Conservation (phyloP, 2,888 invertebrate genomes). For the Platycnemis pennipes region DNA sequence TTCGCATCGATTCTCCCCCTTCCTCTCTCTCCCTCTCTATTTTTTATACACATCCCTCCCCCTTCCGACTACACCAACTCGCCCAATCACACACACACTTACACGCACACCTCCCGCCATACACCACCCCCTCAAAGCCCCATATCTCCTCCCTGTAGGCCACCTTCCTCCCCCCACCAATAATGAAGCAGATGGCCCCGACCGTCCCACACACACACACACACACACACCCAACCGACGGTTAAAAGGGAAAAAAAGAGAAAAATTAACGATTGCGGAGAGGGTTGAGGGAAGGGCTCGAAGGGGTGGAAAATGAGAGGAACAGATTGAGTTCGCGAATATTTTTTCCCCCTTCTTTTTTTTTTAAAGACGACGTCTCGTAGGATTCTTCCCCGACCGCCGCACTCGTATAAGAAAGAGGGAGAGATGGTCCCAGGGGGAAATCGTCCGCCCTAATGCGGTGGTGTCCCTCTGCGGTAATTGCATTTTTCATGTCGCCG, state of each 20-base stretch:
- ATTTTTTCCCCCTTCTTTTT: background rate
- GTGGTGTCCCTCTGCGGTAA: background rate
- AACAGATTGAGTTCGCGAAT: conserved; percentile 29
- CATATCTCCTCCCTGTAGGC: too few species aligned
- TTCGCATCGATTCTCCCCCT: conserved; percentile 33
- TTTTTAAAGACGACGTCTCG: conserved; percentile 25
- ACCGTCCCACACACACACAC: background rate
- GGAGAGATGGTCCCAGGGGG: background rate
- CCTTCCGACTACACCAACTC: too few species aligned
- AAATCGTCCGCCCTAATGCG: background rate
- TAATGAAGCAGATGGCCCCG: conserved; percentile 7
- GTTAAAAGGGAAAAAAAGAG: too few species aligned
- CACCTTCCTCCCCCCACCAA: background rate
- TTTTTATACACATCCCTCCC: too few species aligned
- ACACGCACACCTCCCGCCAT: background rate
- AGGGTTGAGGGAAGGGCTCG: background rate
- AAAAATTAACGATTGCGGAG: conserved; percentile 24
- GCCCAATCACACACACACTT: too few species aligned
- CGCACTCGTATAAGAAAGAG: background rate
- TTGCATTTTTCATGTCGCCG: conserved; percentile 28
- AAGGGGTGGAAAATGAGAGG: conserved; percentile 18
- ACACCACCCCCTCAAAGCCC: background rate
- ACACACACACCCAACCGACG: too few species aligned
- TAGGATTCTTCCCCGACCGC: background rate
- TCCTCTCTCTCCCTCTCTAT: background rate